Evolutionary conservation across 1,140 invertebrate genomes (phyloP).

Genomic region (Hormaphis cornu): DNA sequence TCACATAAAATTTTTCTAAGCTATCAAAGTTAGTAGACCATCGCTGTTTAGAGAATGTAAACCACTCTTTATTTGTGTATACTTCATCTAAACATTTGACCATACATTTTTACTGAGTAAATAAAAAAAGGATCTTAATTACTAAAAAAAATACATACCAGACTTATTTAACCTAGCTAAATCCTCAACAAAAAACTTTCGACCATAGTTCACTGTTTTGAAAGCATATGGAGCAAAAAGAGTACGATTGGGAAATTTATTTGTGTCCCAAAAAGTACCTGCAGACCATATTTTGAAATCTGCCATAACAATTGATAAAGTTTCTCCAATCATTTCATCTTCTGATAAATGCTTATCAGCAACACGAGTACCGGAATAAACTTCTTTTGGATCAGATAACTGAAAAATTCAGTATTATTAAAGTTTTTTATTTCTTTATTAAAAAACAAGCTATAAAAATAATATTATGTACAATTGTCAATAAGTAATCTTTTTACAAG

Average conservation of each 20-base stretch:
- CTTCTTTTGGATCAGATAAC: conserved; percentile 84
- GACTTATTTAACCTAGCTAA: conserved; percentile 68
- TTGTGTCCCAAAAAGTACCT: conserved; percentile 88
- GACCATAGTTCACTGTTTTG: conserved; percentile 64
- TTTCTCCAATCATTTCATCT: conserved; percentile 91
- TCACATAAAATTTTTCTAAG: conserved; percentile 84
- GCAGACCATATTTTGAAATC: conserved; percentile 85
- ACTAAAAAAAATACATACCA: conserved; percentile 43
- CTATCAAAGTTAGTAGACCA: conserved; percentile 90
- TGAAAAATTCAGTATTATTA: conserved; percentile 45
- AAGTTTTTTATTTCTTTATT: no score
- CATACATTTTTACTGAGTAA: conserved; percentile 20
- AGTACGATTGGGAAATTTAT: conserved; percentile 87
- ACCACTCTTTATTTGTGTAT: conserved; percentile 78
- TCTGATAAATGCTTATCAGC: conserved; percentile 79
- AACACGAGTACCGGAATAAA: conserved; percentile 83
- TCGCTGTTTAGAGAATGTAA: conserved; percentile 75
- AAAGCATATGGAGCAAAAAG: conserved; percentile 92
- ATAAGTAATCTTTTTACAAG: no score
- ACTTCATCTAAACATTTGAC: conserved; percentile 50
- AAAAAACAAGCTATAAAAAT: no score
- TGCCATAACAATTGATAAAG: conserved; percentile 78
- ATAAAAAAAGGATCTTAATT: background rate
- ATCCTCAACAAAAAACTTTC: conserved; percentile 81
- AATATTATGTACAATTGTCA: no score